Base-by-base conservation (phyloP, 2,888 invertebrate species). In the Candidula unifasciata region DNA sequence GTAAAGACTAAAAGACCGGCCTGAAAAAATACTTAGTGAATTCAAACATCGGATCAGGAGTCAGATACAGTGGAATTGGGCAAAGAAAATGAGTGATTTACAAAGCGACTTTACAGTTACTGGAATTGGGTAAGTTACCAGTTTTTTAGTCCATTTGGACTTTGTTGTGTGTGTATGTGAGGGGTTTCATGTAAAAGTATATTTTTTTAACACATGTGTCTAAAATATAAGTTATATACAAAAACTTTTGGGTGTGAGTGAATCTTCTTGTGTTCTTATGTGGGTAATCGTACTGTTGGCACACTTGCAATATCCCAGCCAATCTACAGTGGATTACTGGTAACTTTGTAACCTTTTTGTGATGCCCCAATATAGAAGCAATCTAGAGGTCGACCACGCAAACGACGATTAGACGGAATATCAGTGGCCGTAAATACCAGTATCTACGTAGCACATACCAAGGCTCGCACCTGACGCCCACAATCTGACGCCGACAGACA, bases 121-220 rank as follows among this genome's bases (percentile, higher is more conserved):
- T 73, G 73, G 73, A 24, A n/a, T n/a, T 0, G 52, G 73, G 73
- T 73, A 73, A 44, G 73, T 73, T 27, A 5, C 27, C 27, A 44
- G 13, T n/a, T 27, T 60, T 5, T 60, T 6, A 24, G 21, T n/a
- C 8, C 21, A n/a, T 18, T 13, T 60, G 60, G 5, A 24, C 3
- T 16, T 24, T 5, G 3, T 1, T 21, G n/a, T n/a, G 21, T 21
- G 21, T 60, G 60, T 60, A 21, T 60, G 21, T 0, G 54, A 54
- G 54, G 10, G 18, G 18, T 54, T 13, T 54, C 18, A 18, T 60
- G 21, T 60, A 60, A 13, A 16, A 2, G 60, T 60, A 21, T n/a
- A 60, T n/a, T 18, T 54, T 54, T 54, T 18, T 54, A 13, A 8
- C 18, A 16, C 60, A 16, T 21, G 21, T 24, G 8, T 60, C 5